Evolutionary conservation across 2,797 vertebrate genomes (phyloP).

Genomic region (Acrossocheilus wenchowensis): DNA sequence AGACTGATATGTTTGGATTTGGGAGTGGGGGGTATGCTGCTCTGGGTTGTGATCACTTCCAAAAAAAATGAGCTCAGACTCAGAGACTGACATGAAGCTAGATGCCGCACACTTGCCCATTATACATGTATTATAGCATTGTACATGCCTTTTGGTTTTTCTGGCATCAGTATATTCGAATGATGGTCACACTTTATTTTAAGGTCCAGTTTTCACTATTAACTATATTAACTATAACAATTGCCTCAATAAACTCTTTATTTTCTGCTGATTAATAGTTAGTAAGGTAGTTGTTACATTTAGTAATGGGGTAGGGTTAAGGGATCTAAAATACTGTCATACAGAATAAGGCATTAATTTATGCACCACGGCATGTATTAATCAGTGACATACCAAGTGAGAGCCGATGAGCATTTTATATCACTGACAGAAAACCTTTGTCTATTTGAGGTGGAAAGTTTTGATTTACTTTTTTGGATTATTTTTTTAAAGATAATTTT

Average conservation of each 20-base stretch:
- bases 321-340: too few relatives aligned
- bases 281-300: too few relatives aligned
- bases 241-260: background rate
- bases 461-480: too few relatives aligned
- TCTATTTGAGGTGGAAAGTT: too few relatives aligned
- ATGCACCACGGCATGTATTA: too few relatives aligned
- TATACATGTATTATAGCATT: background rate
- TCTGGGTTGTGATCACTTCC: background rate
- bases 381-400: too few relatives aligned
- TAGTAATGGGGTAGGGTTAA: too few relatives aligned
- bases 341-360: too few relatives aligned
- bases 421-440: too few relatives aligned
- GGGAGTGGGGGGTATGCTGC: background rate
- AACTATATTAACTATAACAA: background rate
- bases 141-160: background rate
- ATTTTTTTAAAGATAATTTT: too few relatives aligned
- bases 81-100: background rate
- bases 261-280: too few relatives aligned
- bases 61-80: background rate
- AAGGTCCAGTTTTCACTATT: background rate
- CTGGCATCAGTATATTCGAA: conserved; percentile 6
- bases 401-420: too few relatives aligned
- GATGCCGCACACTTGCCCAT: background rate
- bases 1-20: conserved; percentile 27
- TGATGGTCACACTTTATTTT: background rate